Conservation (phyloP, 1,140 invertebrate species). For the Thrips palmi region DNA sequence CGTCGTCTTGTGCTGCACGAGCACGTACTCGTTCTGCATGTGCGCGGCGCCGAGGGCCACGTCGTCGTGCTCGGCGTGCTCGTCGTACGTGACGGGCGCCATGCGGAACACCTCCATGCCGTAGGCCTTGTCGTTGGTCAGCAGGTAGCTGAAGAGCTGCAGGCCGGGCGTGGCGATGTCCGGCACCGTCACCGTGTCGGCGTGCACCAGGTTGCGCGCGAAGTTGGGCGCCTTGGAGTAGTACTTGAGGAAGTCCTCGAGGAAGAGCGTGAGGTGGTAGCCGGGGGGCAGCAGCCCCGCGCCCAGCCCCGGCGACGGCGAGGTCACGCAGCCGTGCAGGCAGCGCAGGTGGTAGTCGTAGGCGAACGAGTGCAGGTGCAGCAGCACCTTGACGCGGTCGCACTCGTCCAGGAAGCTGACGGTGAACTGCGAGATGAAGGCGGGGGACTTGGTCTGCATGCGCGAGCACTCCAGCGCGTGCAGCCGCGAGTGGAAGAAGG, state of each 20-base stretch:
- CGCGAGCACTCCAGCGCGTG: slow-evolving; percentile 47
- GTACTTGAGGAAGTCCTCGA: slow-evolving; percentile 69
- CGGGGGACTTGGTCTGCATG: slow-evolving; percentile 32
- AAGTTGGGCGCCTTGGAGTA: slow-evolving; percentile 69
- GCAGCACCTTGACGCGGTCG: slow-evolving; percentile 49
- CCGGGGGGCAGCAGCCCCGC: slow-evolving; percentile 40
- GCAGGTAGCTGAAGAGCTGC: slow-evolving; percentile 52
- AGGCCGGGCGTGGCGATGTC: slow-evolving; percentile 41
- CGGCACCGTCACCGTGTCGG: slow-evolving; percentile 40
- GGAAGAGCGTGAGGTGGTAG: slow-evolving; percentile 58
- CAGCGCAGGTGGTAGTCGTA: slow-evolving; percentile 71
- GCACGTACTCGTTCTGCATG: slow-evolving; percentile 34
- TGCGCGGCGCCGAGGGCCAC: too few species aligned
- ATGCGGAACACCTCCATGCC: slow-evolving; percentile 49
- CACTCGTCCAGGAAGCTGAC: slow-evolving; percentile 56
- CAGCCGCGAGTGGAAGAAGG: slow-evolving; percentile 57
- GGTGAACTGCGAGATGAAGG: slow-evolving; percentile 37
- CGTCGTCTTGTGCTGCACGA: slow-evolving; percentile 37
- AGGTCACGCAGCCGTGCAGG: slow-evolving; percentile 49
- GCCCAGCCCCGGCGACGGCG: slow-evolving; percentile 23
- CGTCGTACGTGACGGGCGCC: slow-evolving; percentile 28
- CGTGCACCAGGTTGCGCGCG: slow-evolving; percentile 55
- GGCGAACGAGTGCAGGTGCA: slow-evolving; percentile 75
- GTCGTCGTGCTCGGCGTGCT: too few species aligned
- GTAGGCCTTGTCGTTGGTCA: slow-evolving; percentile 49